These are phyloP conservation scores for Stratiolaelaps scimitus DNA, from an alignment of 1,140 invertebrate species.

Conservation along the genomic window DNA sequence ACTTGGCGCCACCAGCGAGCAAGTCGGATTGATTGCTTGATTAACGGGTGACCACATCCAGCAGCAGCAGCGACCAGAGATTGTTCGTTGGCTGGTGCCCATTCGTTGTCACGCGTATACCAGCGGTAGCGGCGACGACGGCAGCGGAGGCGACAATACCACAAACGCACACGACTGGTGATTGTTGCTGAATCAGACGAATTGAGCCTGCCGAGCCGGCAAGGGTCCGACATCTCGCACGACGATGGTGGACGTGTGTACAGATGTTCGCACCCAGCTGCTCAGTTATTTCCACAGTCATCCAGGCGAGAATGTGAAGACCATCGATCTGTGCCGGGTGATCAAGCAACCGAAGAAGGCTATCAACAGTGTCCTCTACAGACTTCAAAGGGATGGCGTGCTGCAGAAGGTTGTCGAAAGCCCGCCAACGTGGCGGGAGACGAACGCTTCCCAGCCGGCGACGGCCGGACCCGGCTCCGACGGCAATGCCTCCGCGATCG, in stretches of 20 bases:
- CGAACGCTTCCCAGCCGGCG: background rate
- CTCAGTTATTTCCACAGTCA: slow-evolving; percentile 24
- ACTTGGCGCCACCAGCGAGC: no score
- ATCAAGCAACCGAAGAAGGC: slow-evolving; percentile 35
- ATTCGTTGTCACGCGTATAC: background rate
- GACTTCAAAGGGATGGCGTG: slow-evolving; percentile 35
- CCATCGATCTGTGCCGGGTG: slow-evolving; percentile 27
- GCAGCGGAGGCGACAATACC: background rate
- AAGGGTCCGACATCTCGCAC: background rate
- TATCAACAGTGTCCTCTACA: slow-evolving; percentile 38
- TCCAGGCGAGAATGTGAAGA: slow-evolving; percentile 19
- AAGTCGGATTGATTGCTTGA: no score
- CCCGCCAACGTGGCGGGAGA: slow-evolving; percentile 35
- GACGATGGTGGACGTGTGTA: slow-evolving; percentile 26
- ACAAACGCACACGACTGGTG: background rate
- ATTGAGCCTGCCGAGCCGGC: background rate
- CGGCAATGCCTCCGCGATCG: background rate
- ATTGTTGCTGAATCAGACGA: background rate
- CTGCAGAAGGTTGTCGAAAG: slow-evolving; percentile 36
- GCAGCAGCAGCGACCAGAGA: no score
- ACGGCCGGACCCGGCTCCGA: background rate
- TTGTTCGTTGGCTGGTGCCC: no score
- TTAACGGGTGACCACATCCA: no score
- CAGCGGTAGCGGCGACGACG: background rate
- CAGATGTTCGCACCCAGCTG: slow-evolving; percentile 23